Conservation (phyloP, 2,797 vertebrate genomes). For the Amblyopsis hoosieri region DNA sequence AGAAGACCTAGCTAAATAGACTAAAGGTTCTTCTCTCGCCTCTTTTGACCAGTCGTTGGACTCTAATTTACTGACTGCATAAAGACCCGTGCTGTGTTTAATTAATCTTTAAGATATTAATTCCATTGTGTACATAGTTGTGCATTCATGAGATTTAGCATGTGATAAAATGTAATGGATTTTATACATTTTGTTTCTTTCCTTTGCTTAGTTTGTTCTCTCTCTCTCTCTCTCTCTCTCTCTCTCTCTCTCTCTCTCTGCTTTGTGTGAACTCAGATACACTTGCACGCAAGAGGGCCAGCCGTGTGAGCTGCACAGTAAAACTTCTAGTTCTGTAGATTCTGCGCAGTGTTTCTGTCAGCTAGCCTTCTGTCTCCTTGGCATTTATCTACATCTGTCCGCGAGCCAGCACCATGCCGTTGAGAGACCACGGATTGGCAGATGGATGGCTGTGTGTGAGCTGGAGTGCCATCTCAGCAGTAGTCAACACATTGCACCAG, state of each 20-base stretch:
- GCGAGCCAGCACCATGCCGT: conserved; percentile 31
- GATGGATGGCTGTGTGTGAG: conserved; percentile 31
- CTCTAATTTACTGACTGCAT: conserved; percentile 26
- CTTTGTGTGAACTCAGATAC: too few species aligned
- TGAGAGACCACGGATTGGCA: conserved; percentile 32
- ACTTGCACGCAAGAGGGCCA: too few species aligned
- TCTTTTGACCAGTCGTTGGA: conserved; percentile 46
- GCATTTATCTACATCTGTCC: conserved; percentile 44
- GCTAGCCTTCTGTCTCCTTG: conserved; percentile 15
- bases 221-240: too few species aligned
- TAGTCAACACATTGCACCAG: conserved; percentile 32
- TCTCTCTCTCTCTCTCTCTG: too few species aligned
- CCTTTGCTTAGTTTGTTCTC: too few species aligned
- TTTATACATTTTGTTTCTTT: too few species aligned
- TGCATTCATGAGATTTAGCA: not conserved
- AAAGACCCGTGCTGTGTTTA: not conserved
- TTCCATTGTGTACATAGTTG: not conserved
- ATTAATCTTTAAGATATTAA: not conserved
- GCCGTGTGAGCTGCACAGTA: too few species aligned
- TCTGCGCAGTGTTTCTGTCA: conserved; percentile 5
- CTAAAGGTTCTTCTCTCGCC: conserved; percentile 11
- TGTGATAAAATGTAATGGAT: too few species aligned
- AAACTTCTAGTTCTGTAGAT: conserved; percentile 5
- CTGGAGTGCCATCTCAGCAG: conserved; percentile 31
- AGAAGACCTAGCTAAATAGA: conserved; percentile 43